Evolutionary conservation across 2,888 invertebrate species (phyloP), one percentile per base, ranked within the genome.

Genomic region (Trisateles emortualis): DNA sequence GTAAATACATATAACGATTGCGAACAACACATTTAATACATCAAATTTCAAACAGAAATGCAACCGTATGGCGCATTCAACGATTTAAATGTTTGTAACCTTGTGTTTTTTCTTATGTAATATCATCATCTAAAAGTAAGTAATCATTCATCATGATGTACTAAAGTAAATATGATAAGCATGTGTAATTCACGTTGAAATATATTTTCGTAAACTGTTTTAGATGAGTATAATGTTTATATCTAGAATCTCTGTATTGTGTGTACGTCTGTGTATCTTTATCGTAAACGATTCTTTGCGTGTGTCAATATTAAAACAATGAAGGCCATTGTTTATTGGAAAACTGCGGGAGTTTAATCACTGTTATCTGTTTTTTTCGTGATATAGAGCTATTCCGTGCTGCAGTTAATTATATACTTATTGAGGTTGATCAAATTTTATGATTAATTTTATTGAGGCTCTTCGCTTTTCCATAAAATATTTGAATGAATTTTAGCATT

Each of bases 171-270:
- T 38, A 30, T 52, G 51, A 32, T 53, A 53, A 54, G 40, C 39
- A 49, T 45, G 42, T 59, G 53, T 41, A 33, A 49, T 26, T 43
- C 29, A 29, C 32, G 43, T 65, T 58, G 17, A 52, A 55, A 43
- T 54, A 62, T 67, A 67, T 70, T 67, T 67, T 67, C 67, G 33
- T 66, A 65, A 39, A 54, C 35, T 50, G 36, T 65, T 61, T 61
- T 55, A 62, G 38, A 45, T 47, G 35, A 42, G 49, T 52, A 52
- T 53, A 57, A n/a, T n/a, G n/a, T 66, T 39, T 52, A 19, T 19
- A 19, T 2, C 33, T 67, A 62, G 67, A 68, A 68, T 68, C 67
- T 67, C 67, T 52, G 44, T 67, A 51, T 19, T 41, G 45, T 48
- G 22, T 49, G 13, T 51, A 22, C 22, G 13, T 48, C 22, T 64